Percentiles rank a stretch among this genome's conserved stretches.
Conservation (phyloP, 2,888 invertebrate genomes). For the Pogonocherus hispidulus region DNA sequence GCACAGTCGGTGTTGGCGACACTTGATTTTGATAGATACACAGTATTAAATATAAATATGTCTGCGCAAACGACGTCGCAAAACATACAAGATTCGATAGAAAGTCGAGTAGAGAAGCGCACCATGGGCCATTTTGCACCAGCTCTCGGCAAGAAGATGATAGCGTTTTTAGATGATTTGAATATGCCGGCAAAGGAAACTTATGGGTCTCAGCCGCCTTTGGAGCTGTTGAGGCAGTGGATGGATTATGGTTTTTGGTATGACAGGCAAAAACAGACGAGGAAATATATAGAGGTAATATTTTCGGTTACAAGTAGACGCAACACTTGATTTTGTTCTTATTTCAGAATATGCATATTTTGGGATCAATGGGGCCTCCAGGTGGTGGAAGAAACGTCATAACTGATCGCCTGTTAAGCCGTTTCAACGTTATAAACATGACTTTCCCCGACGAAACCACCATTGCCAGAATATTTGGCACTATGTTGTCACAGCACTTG, state of each 20-base stretch:
- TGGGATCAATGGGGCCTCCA: slow-evolving; percentile 89
- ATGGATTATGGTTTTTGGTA: slow-evolving; percentile 94
- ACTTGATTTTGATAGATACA: slow-evolving; percentile 73
- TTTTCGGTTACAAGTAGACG: not conserved
- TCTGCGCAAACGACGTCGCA: slow-evolving; percentile 89
- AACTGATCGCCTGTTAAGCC: slow-evolving; percentile 82
- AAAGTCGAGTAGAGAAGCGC: slow-evolving; percentile 88
- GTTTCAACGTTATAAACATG: slow-evolving; percentile 84
- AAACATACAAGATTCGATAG: slow-evolving; percentile 88
- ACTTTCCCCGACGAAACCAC: slow-evolving; percentile 86
- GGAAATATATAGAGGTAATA: slow-evolving; percentile 80
- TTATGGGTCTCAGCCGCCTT: slow-evolving; percentile 90
- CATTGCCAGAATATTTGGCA: slow-evolving; percentile 85
- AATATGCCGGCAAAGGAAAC: slow-evolving; percentile 93
- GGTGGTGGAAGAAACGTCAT: slow-evolving; percentile 89
- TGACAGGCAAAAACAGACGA: slow-evolving; percentile 83
- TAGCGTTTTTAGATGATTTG: slow-evolving; percentile 92
- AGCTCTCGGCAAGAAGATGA: slow-evolving; percentile 84
- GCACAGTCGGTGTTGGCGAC: slow-evolving; percentile 77
- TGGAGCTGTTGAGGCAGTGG: slow-evolving; percentile 88
- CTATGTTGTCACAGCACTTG: slow-evolving; percentile 86
- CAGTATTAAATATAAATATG: slow-evolving; percentile 85
- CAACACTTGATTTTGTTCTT: not conserved
- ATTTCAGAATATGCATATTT: slow-evolving; percentile 80
- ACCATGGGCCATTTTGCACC: slow-evolving; percentile 89